These are phyloP conservation scores for Polymixis flavicincta DNA, from an alignment of 2,888 invertebrate genomes.

Conservation along the genomic window DNA sequence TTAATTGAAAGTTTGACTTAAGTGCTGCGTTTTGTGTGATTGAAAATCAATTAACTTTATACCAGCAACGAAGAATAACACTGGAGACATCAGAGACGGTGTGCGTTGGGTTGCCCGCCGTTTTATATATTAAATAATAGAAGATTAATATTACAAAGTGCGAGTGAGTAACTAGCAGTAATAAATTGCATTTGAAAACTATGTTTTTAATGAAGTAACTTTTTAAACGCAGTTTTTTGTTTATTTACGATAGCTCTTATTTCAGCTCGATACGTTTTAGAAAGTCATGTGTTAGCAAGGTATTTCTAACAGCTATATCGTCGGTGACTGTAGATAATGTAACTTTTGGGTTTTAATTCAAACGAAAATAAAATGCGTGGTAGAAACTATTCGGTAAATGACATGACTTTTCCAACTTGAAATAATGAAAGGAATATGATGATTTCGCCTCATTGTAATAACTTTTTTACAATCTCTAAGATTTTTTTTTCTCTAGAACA, in stretches of 20 bases:
- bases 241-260: conserved; percentile 5
- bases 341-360: background rate
- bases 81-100: too few relatives aligned
- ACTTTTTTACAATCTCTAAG: background rate
- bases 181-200: background rate
- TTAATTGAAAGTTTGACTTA: too few relatives aligned
- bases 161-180: background rate
- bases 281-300: conserved; percentile 1
- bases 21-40: too few relatives aligned
- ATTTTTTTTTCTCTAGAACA: conserved; percentile 17
- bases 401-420: background rate
- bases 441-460: conserved; percentile 5
- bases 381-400: background rate
- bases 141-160: too few relatives aligned
- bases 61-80: too few relatives aligned
- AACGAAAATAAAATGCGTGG: background rate
- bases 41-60: too few relatives aligned
- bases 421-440: background rate
- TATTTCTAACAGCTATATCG: conserved; percentile 6
- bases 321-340: too few relatives aligned
- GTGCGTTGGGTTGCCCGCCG: too few relatives aligned
- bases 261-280: conserved; percentile 1
- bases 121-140: too few relatives aligned
- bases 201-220: background rate
- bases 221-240: background rate